phyloP scores from a whole-genome alignment of 2,113 vertebrate genomes.

The Coptodon bakossiorum region DNA sequence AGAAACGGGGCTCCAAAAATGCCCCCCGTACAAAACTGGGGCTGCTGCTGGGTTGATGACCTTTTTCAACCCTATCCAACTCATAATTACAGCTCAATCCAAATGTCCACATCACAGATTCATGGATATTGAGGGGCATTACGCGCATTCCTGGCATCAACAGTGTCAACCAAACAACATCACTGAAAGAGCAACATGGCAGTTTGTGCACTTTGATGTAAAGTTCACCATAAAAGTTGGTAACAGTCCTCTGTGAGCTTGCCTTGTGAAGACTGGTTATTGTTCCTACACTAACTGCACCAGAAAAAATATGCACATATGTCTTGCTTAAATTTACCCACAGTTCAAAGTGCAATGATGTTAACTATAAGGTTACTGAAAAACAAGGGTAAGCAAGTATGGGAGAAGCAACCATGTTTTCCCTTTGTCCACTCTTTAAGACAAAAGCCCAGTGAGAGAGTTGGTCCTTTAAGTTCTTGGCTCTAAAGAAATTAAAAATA shows the following conservation, averaged over 20 bases:
- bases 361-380: neutral
- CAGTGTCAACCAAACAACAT: neutral
- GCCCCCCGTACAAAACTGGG: neutral
- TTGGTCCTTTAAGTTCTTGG: neutral
- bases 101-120: neutral
- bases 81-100: neutral
- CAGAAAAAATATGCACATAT: neutral
- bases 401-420: neutral
- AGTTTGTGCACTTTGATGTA: neutral
- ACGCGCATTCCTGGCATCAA: fast-evolving
- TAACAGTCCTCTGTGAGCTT: neutral
- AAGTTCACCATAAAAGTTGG: neutral
- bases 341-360: neutral
- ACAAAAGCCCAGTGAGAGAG: neutral
- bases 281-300: neutral
- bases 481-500: neutral
- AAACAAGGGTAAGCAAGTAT: neutral
- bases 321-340: neutral
- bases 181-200: neutral
- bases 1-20: neutral
- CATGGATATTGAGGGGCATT: neutral
- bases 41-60: neutral
- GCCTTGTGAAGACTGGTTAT: neutral
- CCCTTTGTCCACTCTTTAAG: neutral
- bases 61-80: fast-evolving